These are phyloP conservation scores for Caenorhabditis zanzibari DNA, from an alignment of 2,888 invertebrate species.

Conservation along the genomic window DNA sequence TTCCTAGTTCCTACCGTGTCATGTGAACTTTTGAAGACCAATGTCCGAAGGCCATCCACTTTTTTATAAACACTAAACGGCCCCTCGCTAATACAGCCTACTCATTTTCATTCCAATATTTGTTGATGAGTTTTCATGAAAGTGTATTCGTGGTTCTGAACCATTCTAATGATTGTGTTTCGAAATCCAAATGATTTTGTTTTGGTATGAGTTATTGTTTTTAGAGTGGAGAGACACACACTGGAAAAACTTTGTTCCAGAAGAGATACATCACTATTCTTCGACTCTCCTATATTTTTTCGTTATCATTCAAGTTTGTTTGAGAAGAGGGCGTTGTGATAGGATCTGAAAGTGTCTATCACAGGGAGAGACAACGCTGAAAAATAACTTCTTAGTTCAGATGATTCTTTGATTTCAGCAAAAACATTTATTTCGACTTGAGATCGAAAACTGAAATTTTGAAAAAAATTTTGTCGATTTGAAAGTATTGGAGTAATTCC, in stretches of 20 bases:
- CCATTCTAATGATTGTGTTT: conserved; percentile 5
- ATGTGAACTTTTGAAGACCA: conserved; percentile 46
- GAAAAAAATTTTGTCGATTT: too few relatives aligned
- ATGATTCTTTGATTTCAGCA: not conserved
- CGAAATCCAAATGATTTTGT: conserved; percentile 10
- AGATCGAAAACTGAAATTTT: too few relatives aligned
- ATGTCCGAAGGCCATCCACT: conserved; percentile 46
- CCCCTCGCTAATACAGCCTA: not conserved
- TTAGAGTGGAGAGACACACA: not conserved
- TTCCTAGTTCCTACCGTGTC: not conserved
- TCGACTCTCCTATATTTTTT: not conserved
- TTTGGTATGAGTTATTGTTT: conserved; percentile 25
- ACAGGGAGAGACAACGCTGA: not conserved
- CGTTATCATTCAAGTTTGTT: conserved; percentile 10
- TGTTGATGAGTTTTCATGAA: conserved; percentile 15
- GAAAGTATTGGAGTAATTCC: too few relatives aligned
- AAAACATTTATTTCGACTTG: not conserved
- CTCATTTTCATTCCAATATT: not conserved
- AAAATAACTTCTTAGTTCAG: not conserved
- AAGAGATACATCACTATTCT: not conserved
- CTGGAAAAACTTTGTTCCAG: not conserved
- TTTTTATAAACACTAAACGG: conserved; percentile 42
- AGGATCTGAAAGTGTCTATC: not conserved
- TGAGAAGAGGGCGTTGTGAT: conserved; percentile 1
- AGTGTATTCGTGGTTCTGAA: not conserved